Evolutionary conservation across 1,140 invertebrate species (phyloP).

Genomic region (Colletes latitarsis): DNA sequence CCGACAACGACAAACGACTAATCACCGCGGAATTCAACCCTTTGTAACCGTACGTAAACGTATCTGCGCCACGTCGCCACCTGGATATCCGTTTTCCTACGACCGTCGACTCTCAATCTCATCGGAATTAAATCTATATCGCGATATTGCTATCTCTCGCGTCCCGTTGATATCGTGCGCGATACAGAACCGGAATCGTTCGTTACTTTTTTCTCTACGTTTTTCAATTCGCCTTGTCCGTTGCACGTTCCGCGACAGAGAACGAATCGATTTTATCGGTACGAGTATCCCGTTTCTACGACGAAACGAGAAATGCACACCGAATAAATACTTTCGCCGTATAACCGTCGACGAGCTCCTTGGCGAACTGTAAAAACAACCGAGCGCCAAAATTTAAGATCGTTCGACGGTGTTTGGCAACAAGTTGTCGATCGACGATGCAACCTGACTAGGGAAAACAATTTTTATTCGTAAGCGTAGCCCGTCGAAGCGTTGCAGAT

Average conservation of each 20-base stretch:
- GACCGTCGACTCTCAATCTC: not conserved
- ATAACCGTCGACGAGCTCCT: too few species aligned
- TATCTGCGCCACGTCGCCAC: not conserved
- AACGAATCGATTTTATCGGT: not conserved
- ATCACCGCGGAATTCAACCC: not conserved
- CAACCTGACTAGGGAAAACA: too few species aligned
- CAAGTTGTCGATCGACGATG: too few species aligned
- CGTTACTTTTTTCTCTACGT: not conserved
- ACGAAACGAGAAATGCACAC: not conserved
- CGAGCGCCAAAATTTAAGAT: too few species aligned
- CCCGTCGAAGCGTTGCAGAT: too few species aligned
- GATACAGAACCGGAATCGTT: not conserved
- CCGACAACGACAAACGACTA: not conserved
- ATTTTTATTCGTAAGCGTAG: too few species aligned
- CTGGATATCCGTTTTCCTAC: too few species aligned
- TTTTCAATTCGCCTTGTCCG: not conserved
- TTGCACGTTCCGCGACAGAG: not conserved
- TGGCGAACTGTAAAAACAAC: too few species aligned
- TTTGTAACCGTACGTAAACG: not conserved
- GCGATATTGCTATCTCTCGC: not conserved
- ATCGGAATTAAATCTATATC: conserved; percentile 3
- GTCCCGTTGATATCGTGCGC: not conserved
- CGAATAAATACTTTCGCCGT: not conserved
- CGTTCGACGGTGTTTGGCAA: too few species aligned
- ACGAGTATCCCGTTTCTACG: not conserved